Percentiles rank a stretch among this genome's conserved stretches.
Evolutionary conservation across 2,888 invertebrate genomes (phyloP).

Genomic region (Apamea epomidion): DNA sequence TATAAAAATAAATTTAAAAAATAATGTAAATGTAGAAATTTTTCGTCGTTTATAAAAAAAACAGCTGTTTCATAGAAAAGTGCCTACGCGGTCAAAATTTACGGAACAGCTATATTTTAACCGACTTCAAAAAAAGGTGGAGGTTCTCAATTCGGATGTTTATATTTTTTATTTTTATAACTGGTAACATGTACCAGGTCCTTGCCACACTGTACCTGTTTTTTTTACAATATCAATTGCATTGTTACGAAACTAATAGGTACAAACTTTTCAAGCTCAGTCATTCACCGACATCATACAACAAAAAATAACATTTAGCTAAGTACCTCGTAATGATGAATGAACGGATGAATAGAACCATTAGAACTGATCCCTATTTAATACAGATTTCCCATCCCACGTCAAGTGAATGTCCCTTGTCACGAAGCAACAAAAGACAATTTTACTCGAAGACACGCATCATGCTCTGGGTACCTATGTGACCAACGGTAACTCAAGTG

Average conservation of each 20-base stretch:
- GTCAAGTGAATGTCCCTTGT: conserved; percentile 28
- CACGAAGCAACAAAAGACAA: conserved; percentile 41
- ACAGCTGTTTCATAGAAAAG: too few species aligned
- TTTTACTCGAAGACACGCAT: conserved; percentile 32
- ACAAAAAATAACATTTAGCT: neutral
- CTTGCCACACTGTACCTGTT: too few species aligned
- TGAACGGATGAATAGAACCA: conserved; percentile 38
- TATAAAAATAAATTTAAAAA: too few species aligned
- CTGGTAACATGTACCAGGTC: too few species aligned
- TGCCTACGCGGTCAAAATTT: too few species aligned
- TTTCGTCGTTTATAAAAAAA: too few species aligned
- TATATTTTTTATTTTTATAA: too few species aligned
- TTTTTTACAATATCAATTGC: too few species aligned
- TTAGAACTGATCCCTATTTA: conserved; percentile 28
- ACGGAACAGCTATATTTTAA: too few species aligned
- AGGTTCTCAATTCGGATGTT: too few species aligned
- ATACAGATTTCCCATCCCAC: conserved; percentile 20
- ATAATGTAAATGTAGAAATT: too few species aligned
- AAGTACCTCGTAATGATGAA: conserved; percentile 23
- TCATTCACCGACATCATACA: neutral
- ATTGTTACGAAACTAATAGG: neutral
- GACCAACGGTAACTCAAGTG: conserved; percentile 37
- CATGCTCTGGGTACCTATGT: conserved; percentile 20
- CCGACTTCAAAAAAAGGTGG: too few species aligned
- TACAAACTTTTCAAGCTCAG: neutral